Evolutionary conservation across 2,113 vertebrate genomes (phyloP).

Genomic region (Carassius carassius): DNA sequence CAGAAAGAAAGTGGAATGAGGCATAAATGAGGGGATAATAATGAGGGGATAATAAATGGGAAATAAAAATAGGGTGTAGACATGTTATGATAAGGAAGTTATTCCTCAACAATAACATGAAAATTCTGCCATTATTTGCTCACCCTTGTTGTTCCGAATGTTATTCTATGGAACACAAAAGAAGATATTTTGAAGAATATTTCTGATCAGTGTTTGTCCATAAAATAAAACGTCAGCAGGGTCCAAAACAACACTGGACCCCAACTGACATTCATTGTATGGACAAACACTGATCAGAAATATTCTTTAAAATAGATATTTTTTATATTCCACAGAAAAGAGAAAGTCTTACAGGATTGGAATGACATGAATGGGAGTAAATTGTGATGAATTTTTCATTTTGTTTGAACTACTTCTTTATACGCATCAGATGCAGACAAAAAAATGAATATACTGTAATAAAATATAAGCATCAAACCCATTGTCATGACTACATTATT

Average conservation of each 20-base stretch:
- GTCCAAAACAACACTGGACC: not conserved
- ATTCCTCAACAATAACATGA: not conserved
- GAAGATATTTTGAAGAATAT: conserved; percentile 1
- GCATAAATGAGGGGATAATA: conserved; percentile 34
- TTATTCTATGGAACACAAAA: not conserved
- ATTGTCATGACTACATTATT: not conserved
- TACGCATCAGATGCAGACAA: not conserved
- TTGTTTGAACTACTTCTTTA: not conserved
- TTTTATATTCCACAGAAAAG: not conserved
- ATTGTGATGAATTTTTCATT: not conserved
- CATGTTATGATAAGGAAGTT: not conserved
- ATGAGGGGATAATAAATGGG: conserved; percentile 30
- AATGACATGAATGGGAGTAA: not conserved
- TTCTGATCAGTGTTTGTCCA: not conserved
- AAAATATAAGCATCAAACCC: not conserved
- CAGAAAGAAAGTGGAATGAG: conserved; percentile 21
- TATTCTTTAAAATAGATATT: not conserved
- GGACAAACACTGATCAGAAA: not conserved
- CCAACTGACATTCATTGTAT: not conserved
- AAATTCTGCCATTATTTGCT: not conserved
- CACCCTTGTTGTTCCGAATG: not conserved
- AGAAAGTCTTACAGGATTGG: not conserved
- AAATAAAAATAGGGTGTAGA: conserved; percentile 15
- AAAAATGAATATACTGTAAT: not conserved
- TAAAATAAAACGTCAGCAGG: not conserved